Conservation (phyloP, 1,140 invertebrate genomes). For the Monochamus saltuarius region DNA sequence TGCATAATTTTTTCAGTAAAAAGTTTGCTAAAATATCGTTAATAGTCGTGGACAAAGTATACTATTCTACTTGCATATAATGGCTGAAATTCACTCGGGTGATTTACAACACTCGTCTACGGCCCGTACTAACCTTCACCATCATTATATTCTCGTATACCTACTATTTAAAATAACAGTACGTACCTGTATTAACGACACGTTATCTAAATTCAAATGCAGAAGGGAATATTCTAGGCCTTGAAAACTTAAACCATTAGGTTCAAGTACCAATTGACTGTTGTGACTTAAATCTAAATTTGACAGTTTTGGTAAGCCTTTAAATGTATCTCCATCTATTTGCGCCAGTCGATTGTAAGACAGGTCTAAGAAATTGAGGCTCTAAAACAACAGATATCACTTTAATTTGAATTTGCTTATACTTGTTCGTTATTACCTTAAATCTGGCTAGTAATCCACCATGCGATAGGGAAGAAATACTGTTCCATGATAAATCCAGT, state of each 20-base stretch:
- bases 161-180: too few species aligned
- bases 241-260: conserved; percentile 67
- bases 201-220: conserved; percentile 76
- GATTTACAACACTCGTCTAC: too few species aligned
- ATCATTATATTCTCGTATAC: too few species aligned
- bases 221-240: conserved; percentile 74
- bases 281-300: conserved; percentile 80
- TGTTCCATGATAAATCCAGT: conserved; percentile 79
- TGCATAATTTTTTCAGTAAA: too few species aligned
- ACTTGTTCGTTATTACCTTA: conserved; percentile 57
- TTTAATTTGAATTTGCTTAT: conserved; percentile 1
- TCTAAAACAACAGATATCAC: conserved; percentile 52
- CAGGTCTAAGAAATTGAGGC: conserved; percentile 70
- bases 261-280: conserved; percentile 65
- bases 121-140: too few species aligned
- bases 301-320: conserved; percentile 64
- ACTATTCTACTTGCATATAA: too few species aligned
- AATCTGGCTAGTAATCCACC: conserved; percentile 73
- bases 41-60: too few species aligned
- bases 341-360: conserved; percentile 78
- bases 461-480: conserved; percentile 72
- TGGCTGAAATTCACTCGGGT: too few species aligned
- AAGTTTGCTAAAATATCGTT: too few species aligned
- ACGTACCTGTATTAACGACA: conserved; percentile 70
- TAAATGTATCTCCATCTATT: conserved; percentile 74